These are phyloP conservation scores for Psophia crepitans DNA, from an alignment of 2,113 vertebrate species.

Conservation along the genomic window DNA sequence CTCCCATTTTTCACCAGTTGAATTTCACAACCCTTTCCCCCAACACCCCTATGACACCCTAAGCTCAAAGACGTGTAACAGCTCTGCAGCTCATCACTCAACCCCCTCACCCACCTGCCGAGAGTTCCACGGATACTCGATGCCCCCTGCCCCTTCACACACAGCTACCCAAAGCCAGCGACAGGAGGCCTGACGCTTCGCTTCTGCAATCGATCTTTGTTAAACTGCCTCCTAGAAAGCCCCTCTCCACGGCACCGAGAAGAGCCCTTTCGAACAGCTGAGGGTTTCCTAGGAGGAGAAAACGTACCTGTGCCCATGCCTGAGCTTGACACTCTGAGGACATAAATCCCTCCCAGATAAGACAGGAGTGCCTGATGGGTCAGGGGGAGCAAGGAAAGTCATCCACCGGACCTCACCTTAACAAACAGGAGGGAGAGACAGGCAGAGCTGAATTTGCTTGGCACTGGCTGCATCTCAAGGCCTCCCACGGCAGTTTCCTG, in stretches of 20 bases:
- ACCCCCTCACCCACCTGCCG: accelerated
- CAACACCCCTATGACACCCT: neutral
- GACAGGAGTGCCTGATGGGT: neutral
- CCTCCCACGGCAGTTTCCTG: neutral
- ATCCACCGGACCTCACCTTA: neutral
- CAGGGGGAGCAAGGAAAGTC: neutral
- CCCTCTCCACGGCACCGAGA: neutral
- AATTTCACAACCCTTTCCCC: neutral
- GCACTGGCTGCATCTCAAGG: neutral
- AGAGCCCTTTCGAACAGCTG: neutral
- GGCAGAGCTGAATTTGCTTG: neutral
- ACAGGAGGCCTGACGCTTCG: neutral
- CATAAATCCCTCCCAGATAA: neutral
- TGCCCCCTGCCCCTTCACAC: neutral
- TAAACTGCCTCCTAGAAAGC: neutral
- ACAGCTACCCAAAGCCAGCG: neutral
- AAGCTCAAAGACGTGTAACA: neutral
- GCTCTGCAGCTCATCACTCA: neutral
- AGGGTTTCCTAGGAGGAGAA: neutral
- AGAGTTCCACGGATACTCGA: neutral
- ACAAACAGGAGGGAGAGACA: neutral
- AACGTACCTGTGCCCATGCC: neutral
- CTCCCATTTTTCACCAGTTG: neutral
- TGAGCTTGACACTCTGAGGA: neutral
- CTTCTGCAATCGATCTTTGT: neutral